Percentiles rank a stretch among this genome's conserved stretches.
phyloP scores from a whole-genome alignment of 2,797 vertebrate species.

The Notoglanidium macrostoma region DNA sequence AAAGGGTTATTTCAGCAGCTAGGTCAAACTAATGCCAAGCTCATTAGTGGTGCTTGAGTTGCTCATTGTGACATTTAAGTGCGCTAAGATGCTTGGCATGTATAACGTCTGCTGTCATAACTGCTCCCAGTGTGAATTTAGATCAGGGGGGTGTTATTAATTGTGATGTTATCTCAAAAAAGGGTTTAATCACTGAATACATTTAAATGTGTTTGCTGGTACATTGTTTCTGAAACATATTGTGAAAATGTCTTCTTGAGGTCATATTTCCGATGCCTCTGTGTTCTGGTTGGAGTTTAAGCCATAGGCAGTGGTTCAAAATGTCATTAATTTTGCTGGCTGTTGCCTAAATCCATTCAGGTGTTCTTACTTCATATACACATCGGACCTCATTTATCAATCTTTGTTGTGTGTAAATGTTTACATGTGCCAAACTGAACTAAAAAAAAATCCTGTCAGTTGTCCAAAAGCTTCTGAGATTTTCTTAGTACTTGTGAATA shows the following conservation, averaged over 20 bases:
- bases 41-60: too few species aligned
- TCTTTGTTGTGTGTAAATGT: neutral
- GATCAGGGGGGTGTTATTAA: neutral
- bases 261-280: neutral
- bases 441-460: neutral
- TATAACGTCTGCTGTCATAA: too few species aligned
- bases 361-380: neutral
- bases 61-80: too few species aligned
- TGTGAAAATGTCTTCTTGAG: neutral
- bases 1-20: too few species aligned
- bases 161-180: too few species aligned
- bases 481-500: neutral
- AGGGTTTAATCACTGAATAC: neutral
- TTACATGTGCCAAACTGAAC: neutral
- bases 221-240: neutral
- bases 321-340: neutral
- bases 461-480: neutral
- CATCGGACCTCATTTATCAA: neutral
- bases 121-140: too few species aligned
- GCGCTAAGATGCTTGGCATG: too few species aligned
- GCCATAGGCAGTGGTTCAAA: neutral
- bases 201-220: neutral
- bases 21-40: too few species aligned
- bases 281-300: neutral
- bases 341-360: neutral